Conservation (phyloP, 2,888 invertebrate species). For the Eupithecia insigniata region DNA sequence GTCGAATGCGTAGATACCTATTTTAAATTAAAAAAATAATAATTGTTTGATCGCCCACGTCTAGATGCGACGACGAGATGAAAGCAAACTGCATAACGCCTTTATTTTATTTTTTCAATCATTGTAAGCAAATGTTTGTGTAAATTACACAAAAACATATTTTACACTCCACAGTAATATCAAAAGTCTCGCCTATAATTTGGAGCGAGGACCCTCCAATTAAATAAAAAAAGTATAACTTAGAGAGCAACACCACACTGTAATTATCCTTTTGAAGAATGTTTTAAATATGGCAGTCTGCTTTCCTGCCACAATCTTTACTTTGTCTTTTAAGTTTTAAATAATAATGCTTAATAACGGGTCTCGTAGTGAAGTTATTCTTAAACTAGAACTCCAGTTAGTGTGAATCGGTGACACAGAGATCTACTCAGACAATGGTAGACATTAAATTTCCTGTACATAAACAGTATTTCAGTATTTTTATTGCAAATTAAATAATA, state of each 20-base stretch:
- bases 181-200: slow-evolving; percentile 62
- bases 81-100: slow-evolving; percentile 18
- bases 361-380: slow-evolving; percentile 17
- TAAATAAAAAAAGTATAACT: slow-evolving; percentile 61
- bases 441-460: too few relatives aligned
- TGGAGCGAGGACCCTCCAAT: slow-evolving; percentile 62
- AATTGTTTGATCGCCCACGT: not conserved
- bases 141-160: slow-evolving; percentile 30
- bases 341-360: slow-evolving; percentile 44
- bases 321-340: slow-evolving; percentile 51
- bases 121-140: slow-evolving; percentile 8
- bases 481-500: too few relatives aligned
- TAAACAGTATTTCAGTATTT: too few relatives aligned
- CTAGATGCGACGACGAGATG: not conserved
- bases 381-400: slow-evolving; percentile 10
- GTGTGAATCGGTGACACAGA: not conserved
- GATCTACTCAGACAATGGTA: not conserved
- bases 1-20: not conserved
- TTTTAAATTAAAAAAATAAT: too few relatives aligned
- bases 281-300: slow-evolving; percentile 59
- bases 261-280: slow-evolving; percentile 66
- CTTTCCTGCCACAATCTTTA: slow-evolving; percentile 47
- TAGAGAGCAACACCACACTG: slow-evolving; percentile 52
- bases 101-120: not conserved
- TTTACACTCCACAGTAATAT: slow-evolving; percentile 39